These are phyloP conservation scores for Coronaproctus castanopsis DNA, from an alignment of 2,888 invertebrate genomes.

Conservation along the genomic window DNA sequence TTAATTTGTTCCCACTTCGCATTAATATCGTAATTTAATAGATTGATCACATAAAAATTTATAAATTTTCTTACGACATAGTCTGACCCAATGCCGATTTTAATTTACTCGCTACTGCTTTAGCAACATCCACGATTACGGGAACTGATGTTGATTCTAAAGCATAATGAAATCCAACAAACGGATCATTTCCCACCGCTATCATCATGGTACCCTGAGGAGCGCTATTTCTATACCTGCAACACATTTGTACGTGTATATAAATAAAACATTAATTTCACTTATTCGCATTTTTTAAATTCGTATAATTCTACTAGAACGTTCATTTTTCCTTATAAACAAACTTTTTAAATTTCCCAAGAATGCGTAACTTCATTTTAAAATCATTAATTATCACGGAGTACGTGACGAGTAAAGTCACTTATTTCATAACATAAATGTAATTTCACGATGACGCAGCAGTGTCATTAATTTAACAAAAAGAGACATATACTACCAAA, in stretches of 20 bases:
- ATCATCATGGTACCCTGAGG: constrained; percentile 21
- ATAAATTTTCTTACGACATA: constrained; percentile 41
- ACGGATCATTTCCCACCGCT: constrained; percentile 39
- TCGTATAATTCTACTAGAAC: not conserved
- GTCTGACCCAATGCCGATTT: constrained; percentile 39
- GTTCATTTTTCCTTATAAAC: not conserved
- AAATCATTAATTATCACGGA: too few relatives aligned
- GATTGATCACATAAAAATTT: too few relatives aligned
- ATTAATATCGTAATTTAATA: too few relatives aligned
- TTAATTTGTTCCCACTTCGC: too few relatives aligned
- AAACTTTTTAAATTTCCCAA: too few relatives aligned
- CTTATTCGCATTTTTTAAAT: not conserved
- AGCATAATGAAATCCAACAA: constrained; percentile 71
- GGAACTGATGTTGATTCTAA: constrained; percentile 69
- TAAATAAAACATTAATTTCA: not conserved
- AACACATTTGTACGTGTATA: too few relatives aligned
- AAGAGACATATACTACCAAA: too few relatives aligned
- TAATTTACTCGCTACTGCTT: constrained; percentile 72
- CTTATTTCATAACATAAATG: too few relatives aligned
- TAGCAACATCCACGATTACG: constrained; percentile 72
- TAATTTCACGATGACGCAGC: too few relatives aligned
- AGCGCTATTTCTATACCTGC: constrained; percentile 16
- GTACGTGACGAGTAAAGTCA: too few relatives aligned
- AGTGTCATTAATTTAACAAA: too few relatives aligned
- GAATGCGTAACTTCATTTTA: too few relatives aligned